Percentiles rank a stretch among this genome's conserved stretches.
phyloP scores from a whole-genome alignment of 23 tunicate genomes.

The Trididemnum nubilum region DNA sequence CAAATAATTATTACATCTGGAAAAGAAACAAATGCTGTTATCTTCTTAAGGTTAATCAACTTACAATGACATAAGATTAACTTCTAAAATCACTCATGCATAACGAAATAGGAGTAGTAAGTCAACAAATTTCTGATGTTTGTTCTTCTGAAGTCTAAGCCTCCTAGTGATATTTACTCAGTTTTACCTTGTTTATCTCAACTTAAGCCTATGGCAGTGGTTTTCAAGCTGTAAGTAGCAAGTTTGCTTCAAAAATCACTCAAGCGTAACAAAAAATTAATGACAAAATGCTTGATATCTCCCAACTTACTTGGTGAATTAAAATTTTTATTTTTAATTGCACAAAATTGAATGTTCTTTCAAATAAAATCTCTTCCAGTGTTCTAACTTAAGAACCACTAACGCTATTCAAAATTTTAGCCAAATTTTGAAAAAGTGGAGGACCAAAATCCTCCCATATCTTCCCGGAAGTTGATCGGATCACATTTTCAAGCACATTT shows the following conservation, averaged over 20 bases:
- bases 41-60: neutral
- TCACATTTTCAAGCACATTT: slow-evolving; percentile 24
- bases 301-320: neutral
- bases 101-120: neutral
- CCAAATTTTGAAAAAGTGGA: neutral
- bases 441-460: neutral
- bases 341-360: neutral
- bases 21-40: neutral
- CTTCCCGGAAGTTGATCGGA: slow-evolving; percentile 9
- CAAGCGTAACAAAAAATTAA: slow-evolving; percentile 15
- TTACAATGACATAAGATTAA: neutral
- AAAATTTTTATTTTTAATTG: neutral
- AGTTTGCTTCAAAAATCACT: slow-evolving; percentile 2
- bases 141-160: neutral
- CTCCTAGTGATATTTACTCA: neutral
- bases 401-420: slow-evolving; percentile 1
- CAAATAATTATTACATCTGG: neutral
- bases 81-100: slow-evolving; percentile 20
- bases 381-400: neutral
- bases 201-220: neutral
- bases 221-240: neutral
- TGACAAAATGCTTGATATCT: neutral
- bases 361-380: neutral
- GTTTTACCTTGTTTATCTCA: neutral
- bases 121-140: neutral